These are phyloP conservation scores for Campoletis raptor DNA, from an alignment of 2,888 invertebrate genomes.

Conservation along the genomic window DNA sequence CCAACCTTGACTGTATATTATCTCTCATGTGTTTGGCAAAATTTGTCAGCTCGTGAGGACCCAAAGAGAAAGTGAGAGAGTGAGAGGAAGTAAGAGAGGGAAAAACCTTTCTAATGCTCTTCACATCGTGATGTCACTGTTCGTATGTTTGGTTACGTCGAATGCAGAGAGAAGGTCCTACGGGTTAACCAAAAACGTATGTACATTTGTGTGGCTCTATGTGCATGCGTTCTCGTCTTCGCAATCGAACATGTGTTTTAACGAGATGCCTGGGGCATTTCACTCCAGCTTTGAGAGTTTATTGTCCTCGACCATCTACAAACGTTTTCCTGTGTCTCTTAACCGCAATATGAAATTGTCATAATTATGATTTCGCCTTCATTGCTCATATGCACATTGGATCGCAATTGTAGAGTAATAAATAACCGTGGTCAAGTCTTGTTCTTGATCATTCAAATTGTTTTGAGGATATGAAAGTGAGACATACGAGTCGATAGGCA, in stretches of 20 bases:
- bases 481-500: neutral
- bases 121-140: conserved; percentile 69
- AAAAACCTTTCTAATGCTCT: conserved; percentile 11
- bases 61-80: neutral
- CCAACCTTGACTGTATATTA: conserved; percentile 75
- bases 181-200: conserved; percentile 13
- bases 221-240: conserved; percentile 5
- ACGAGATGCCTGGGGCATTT: conserved; percentile 17
- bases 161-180: conserved; percentile 5
- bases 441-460: neutral
- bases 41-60: conserved; percentile 75
- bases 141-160: conserved; percentile 76
- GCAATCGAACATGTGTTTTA: conserved; percentile 32
- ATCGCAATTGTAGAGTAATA: neutral
- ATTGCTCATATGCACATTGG: neutral
- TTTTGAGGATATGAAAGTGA: neutral
- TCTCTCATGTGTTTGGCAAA: conserved; percentile 79
- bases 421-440: neutral
- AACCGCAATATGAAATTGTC: neutral
- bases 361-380: neutral
- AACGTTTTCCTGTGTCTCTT: conserved; percentile 7
- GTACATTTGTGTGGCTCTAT: neutral
- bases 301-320: neutral
- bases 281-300: conserved; percentile 4
- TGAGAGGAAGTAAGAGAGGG: neutral